These are phyloP conservation scores for Lutraria lutraria DNA, from an alignment of 2,888 invertebrate genomes.

Conservation along the genomic window DNA sequence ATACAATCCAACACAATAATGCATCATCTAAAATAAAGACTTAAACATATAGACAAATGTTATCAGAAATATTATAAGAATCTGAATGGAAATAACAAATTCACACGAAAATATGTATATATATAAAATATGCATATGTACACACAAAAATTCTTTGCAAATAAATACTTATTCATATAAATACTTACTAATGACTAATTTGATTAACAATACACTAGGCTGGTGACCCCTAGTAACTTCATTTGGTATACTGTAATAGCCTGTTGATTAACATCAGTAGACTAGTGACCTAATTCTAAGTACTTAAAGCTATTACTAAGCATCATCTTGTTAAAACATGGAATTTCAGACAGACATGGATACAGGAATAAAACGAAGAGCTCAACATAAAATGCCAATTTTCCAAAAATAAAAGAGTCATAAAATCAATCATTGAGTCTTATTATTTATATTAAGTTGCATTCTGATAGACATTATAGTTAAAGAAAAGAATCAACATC, in stretches of 20 bases:
- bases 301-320: not conserved
- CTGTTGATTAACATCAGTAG: not conserved
- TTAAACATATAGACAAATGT: not conserved
- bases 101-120: slow-evolving; percentile 24
- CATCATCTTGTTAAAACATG: not conserved
- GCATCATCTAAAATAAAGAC: not conserved
- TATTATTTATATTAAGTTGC: too few species aligned
- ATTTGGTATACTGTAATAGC: not conserved
- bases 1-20: not conserved
- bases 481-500: too few species aligned
- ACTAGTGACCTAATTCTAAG: not conserved
- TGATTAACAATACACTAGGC: not conserved
- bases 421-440: too few species aligned
- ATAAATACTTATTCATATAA: slow-evolving; percentile 35
- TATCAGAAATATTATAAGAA: not conserved
- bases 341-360: not conserved
- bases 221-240: not conserved
- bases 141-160: slow-evolving; percentile 14
- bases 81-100: not conserved
- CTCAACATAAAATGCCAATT: too few species aligned
- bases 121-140: slow-evolving; percentile 29
- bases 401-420: too few species aligned
- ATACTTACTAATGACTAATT: slow-evolving; percentile 30
- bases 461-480: too few species aligned
- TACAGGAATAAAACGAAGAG: not conserved